Evolutionary conservation across 2,797 vertebrate species (phyloP).

Genomic region (Megalops cyprinoides): DNA sequence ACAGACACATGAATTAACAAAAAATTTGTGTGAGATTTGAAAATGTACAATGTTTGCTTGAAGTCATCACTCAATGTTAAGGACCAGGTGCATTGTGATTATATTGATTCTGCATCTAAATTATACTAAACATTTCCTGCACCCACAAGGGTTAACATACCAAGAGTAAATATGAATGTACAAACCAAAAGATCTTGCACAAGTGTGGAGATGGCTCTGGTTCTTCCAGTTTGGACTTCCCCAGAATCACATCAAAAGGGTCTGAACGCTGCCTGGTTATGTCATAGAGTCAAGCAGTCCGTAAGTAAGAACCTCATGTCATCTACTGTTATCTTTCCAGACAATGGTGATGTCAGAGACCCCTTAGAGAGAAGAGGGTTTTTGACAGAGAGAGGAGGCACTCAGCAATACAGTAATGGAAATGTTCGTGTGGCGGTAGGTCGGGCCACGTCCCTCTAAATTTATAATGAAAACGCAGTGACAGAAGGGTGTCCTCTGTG

Average conservation of each 20-base stretch:
- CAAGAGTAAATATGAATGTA: background rate
- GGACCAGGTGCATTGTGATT: background rate
- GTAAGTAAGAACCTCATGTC: background rate
- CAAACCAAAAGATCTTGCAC: background rate
- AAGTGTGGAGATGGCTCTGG: background rate
- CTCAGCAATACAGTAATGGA: background rate
- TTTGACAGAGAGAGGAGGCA: background rate
- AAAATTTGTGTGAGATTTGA: too few relatives aligned
- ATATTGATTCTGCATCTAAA: background rate
- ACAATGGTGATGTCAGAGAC: background rate
- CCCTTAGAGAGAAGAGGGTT: background rate
- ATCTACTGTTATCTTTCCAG: background rate
- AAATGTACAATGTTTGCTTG: too few relatives aligned
- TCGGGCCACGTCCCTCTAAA: background rate
- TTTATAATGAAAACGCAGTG: background rate
- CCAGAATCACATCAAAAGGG: background rate
- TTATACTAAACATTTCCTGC: background rate
- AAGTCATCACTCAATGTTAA: background rate
- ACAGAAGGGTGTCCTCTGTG: background rate
- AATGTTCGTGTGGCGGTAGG: background rate
- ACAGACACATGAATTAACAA: too few relatives aligned
- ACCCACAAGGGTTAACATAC: background rate
- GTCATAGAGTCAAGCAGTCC: background rate
- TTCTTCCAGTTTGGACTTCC: background rate
- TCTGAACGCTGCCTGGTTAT: background rate